Conservation (phyloP, 2,888 invertebrate species). For the Apantesis nais region DNA sequence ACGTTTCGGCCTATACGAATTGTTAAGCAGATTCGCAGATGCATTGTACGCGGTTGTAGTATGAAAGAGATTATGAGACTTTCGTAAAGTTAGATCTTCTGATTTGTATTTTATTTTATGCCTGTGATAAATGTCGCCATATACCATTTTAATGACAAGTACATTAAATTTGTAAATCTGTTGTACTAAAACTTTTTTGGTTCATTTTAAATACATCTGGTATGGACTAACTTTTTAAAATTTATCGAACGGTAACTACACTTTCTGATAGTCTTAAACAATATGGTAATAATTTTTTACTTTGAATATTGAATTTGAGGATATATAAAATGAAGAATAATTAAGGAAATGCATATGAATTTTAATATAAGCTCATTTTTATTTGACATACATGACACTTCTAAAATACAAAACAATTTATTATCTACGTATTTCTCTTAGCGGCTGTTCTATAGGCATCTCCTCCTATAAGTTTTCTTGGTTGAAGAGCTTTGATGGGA, state of each 20-base stretch:
- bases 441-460: constrained; percentile 54
- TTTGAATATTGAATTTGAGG: neutral
- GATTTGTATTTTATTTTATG: neutral
- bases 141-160: neutral
- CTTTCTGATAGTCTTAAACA: neutral
- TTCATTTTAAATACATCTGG: neutral
- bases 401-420: neutral
- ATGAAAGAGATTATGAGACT: neutral
- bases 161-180: neutral
- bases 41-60: neutral
- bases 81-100: neutral
- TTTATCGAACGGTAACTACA: neutral
- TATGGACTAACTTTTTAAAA: neutral
- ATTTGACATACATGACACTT: neutral
- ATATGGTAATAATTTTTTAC: neutral
- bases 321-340: neutral
- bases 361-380: constrained; percentile 5
- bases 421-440: constrained; percentile 53
- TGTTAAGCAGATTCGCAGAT: neutral
- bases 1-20: neutral
- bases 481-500: constrained; percentile 75
- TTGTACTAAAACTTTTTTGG: neutral
- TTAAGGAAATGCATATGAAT: neutral
- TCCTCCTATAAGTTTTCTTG: constrained; percentile 68
- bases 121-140: neutral